Conservation (phyloP, 37 sponge, comb jelly and placozoan genomes). For the Diacarnus erythraeanus region DNA sequence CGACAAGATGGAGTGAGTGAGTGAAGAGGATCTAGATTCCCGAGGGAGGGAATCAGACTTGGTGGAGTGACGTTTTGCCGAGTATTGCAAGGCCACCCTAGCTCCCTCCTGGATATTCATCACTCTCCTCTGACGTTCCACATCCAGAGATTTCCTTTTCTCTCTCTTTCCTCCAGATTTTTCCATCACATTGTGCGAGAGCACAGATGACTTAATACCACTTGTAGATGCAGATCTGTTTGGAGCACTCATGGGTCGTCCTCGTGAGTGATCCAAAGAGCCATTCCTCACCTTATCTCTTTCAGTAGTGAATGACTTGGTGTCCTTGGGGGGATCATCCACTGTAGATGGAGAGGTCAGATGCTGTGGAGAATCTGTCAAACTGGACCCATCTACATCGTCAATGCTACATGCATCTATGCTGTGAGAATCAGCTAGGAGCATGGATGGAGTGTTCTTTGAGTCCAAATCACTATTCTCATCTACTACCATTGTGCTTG, state of each 20-base stretch:
- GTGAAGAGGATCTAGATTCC: conserved; percentile 1
- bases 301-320: neutral
- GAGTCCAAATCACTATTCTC: neutral
- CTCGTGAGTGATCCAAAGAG: neutral
- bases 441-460: neutral
- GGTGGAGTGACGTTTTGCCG: neutral
- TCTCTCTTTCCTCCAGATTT: neutral
- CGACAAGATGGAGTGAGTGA: conserved; percentile 1
- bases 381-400: neutral
- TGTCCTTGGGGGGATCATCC: neutral
- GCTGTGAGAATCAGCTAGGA: neutral
- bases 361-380: neutral
- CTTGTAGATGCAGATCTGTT: neutral
- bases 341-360: neutral
- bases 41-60: conserved; percentile 38
- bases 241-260: conserved; percentile 27
- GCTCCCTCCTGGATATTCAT: conserved; percentile 28
- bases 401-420: neutral
- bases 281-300: neutral
- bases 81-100: conserved; percentile 13
- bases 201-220: neutral
- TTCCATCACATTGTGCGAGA: neutral
- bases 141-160: conserved; percentile 17
- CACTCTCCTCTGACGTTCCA: conserved; percentile 4
- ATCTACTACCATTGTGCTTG: conserved; percentile 18